Evolutionary conservation across 2,888 invertebrate genomes (phyloP).

Genomic region (Ormyrus nitidulus): DNA sequence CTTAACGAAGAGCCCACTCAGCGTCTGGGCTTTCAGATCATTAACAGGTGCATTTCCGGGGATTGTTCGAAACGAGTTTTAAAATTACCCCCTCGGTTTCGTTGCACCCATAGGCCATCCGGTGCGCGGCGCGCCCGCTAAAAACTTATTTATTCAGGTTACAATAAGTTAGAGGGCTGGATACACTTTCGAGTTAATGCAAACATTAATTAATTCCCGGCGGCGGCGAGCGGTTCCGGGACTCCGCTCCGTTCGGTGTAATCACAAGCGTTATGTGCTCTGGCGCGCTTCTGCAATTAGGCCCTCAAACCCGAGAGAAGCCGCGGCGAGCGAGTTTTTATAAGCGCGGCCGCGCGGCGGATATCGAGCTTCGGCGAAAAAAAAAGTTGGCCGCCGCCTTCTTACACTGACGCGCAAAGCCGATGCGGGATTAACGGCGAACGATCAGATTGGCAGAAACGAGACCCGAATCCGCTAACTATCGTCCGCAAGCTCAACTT

Average conservation of each 20-base stretch:
- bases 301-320: too few relatives aligned
- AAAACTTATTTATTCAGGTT: slow-evolving; percentile 49
- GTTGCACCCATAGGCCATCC: neutral
- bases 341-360: too few relatives aligned
- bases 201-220: slow-evolving; percentile 51
- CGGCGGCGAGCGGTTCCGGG: slow-evolving; percentile 10
- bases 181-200: slow-evolving; percentile 51
- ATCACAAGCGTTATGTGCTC: slow-evolving; percentile 9
- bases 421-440: too few relatives aligned
- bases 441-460: slow-evolving; percentile 12
- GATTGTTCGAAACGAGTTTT: slow-evolving; percentile 12
- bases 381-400: too few relatives aligned
- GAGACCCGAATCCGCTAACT: slow-evolving; percentile 24
- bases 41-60: neutral
- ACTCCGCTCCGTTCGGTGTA: slow-evolving; percentile 29
- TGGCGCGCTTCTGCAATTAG: too few relatives aligned
- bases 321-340: too few relatives aligned
- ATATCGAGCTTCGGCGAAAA: too few relatives aligned
- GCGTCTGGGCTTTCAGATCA: neutral
- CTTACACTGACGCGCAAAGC: too few relatives aligned
- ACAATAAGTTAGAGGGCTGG: slow-evolving; percentile 42
- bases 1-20: slow-evolving; percentile 4
- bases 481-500: slow-evolving; percentile 37
- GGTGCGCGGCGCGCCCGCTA: neutral
- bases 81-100: slow-evolving; percentile 19